Conservation (phyloP, 2,888 invertebrate species). For the Tortrix viridana region DNA sequence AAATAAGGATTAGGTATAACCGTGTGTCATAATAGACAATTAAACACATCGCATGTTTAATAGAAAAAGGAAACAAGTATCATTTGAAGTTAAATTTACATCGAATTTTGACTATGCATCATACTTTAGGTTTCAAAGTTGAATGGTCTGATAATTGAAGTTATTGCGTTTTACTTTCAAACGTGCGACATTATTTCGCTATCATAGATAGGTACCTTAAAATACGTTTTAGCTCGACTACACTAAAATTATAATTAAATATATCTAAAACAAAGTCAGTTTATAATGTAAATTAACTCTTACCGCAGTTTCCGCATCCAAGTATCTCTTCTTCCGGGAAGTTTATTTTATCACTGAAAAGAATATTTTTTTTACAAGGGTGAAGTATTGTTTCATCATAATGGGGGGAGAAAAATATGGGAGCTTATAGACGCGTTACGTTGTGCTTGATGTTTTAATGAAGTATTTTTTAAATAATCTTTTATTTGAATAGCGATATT, state of each 20-base stretch:
- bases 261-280: neutral
- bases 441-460: conserved; percentile 7
- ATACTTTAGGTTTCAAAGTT: too few relatives aligned
- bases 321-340: conserved; percentile 20
- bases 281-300: conserved; percentile 26
- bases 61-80: too few relatives aligned
- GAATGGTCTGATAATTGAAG: too few relatives aligned
- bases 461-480: neutral
- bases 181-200: too few relatives aligned
- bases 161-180: too few relatives aligned
- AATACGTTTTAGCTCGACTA: too few relatives aligned
- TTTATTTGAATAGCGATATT: neutral
- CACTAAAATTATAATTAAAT: neutral
- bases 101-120: too few relatives aligned
- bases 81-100: too few relatives aligned
- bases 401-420: neutral
- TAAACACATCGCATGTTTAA: too few relatives aligned
- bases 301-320: conserved; percentile 29
- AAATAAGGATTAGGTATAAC: too few relatives aligned
- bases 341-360: conserved; percentile 26
- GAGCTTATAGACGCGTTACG: neutral
- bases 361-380: conserved; percentile 15
- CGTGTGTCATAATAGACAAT: too few relatives aligned
- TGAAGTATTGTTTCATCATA: conserved; percentile 8
- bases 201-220: too few relatives aligned